Base-by-base conservation (phyloP, 2,113 vertebrate species). In the Epinephelus fuscoguttatus region DNA sequence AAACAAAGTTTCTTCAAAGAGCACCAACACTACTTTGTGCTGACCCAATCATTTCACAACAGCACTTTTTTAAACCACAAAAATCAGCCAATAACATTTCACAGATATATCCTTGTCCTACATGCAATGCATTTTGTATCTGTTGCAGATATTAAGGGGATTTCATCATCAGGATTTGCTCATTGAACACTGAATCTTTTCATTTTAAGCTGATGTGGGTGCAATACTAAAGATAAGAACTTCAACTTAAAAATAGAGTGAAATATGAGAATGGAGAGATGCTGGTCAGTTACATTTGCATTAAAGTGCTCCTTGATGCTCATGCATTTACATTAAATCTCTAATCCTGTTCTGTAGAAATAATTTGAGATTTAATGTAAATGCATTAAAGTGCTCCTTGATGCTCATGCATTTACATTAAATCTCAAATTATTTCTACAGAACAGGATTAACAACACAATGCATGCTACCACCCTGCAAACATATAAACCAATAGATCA, bases 1-100 rank as follows among this genome's bases (percentile, higher is more conserved):
- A 79, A 89, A 82, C 21, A 70, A 63, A 42, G 33, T 50, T 82
- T 72, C 40, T 75, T 75, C 47, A 75, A 80, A 74, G 19, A 82
- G 53, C 33, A 40, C 45, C 33, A 75, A 45, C 19, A 30, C 47
- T n/a, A n/a, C 19, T 49, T 74, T 69, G 12, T 80, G 68, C 53
- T 78, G 70, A 81, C 75, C 52, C 7, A 30, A 15, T 49, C 7
- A 42, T 80, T 79, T 62, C 49, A 56, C n/a, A 53, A 25, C 14
- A 57, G 18, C 37, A 52, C 33, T 18, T 71, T 40, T 56, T 66
- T 45, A 11, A 45, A 61, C 21, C 56, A 49, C 25, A 78, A 53
- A 69, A 33, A 69, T 55, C 30, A 53, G 47, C 47, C 57, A 75
- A 59, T 66, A 82, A 23, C 17, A 33, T 63, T 62, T 79, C 45